Evolutionary conservation across 2,113 vertebrate species (phyloP).

Genomic region (Pipra filicauda): DNA sequence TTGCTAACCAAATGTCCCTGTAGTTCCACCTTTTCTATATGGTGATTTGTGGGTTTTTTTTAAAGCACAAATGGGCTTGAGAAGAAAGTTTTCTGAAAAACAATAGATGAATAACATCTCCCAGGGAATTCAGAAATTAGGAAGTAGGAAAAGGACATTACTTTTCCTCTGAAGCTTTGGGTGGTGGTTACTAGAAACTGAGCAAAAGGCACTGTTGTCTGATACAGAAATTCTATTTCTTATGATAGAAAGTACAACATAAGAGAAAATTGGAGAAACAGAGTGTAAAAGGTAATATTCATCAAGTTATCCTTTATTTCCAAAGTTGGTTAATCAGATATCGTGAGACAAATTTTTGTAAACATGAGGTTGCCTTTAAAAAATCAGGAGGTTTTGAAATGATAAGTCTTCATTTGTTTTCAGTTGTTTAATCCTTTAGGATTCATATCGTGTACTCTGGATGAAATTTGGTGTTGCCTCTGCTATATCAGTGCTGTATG

Average conservation of each 20-base stretch:
- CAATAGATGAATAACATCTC: background rate
- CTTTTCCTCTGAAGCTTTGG: background rate
- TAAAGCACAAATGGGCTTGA: background rate
- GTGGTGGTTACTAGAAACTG: background rate
- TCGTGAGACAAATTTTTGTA: background rate
- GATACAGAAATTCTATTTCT: background rate
- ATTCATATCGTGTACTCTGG: background rate
- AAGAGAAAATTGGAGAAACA: background rate
- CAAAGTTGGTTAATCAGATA: background rate
- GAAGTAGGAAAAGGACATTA: background rate
- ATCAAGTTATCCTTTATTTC: background rate
- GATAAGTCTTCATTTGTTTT: background rate
- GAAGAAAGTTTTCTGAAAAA: background rate
- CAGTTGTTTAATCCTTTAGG: background rate
- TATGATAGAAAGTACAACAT: background rate
- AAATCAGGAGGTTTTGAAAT: background rate
- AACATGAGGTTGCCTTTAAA: background rate
- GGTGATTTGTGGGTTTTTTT: background rate
- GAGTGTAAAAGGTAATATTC: background rate
- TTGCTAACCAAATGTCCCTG: background rate
- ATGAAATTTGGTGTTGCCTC: background rate
- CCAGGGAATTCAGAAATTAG: background rate
- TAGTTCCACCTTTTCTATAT: background rate
- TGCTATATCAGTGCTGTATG: fast-evolving
- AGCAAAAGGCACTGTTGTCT: background rate